These are phyloP conservation scores for Eugnorisma glareosa DNA, from an alignment of 2,888 invertebrate genomes.

Conservation along the genomic window DNA sequence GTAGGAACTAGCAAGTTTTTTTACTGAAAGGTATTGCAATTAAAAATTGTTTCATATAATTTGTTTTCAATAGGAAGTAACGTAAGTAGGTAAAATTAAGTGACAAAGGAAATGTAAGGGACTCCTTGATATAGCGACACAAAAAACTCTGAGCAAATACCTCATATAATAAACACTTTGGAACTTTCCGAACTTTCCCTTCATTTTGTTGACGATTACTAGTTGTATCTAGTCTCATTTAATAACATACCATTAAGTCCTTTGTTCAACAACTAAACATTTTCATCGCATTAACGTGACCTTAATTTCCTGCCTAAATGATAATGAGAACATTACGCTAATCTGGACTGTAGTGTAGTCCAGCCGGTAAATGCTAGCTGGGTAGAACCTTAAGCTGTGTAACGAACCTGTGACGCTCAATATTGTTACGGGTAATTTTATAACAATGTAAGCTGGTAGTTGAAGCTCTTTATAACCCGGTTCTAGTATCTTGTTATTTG, in stretches of 20 bases:
- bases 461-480: constrained; percentile 23
- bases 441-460: constrained; percentile 35
- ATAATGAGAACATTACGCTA: constrained; percentile 46
- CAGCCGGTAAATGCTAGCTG: constrained; percentile 24
- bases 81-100: neutral
- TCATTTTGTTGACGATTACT: constrained; percentile 4
- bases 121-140: constrained; percentile 1
- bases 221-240: neutral
- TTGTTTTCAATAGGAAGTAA: neutral
- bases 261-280: constrained; percentile 30
- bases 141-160: constrained; percentile 3
- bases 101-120: neutral
- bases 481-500: constrained; percentile 34
- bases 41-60: neutral
- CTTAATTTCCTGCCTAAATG: constrained; percentile 48
- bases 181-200: neutral
- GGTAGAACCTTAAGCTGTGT: constrained; percentile 27
- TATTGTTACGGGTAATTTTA: constrained; percentile 31
- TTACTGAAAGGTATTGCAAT: neutral
- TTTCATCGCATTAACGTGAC: constrained; percentile 39
- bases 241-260: constrained; percentile 5
- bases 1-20: neutral
- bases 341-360: constrained; percentile 33
- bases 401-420: constrained; percentile 25
- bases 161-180: constrained; percentile 7